Evolutionary conservation across 23 tunicate genomes (phyloP), one percentile per base, ranked within the genome.

Genomic region (Ascidia mentula): DNA sequence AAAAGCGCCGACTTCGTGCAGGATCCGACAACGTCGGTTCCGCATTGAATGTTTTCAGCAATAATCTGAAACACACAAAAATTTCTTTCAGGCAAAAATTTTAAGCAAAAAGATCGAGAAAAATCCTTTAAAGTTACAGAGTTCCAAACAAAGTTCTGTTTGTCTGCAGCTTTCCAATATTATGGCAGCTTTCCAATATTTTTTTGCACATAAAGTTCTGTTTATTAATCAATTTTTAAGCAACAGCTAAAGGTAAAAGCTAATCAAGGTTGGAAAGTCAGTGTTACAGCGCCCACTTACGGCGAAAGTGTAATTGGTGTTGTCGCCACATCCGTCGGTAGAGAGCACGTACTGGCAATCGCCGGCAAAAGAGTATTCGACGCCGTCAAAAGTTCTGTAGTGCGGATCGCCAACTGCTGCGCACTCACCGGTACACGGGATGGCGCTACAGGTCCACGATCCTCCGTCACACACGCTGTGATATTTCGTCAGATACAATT

Each of bases 321-420:
- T 70, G 2, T 36, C 82, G 30, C 77, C 86, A 80, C 98, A 93
- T 13, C 82, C 86, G 53, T 93, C 99, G 46, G 97, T 92, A 34
- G 99, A 70, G 34, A 96, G 91, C 69, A 96, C 97, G 82, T 96
- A 96, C 69, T 82, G 87, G 78, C 99, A 96, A 18, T 85, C 79
- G 13, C 99, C 99, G 69, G 59, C 53, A 75, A 91, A 96, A 8
- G 79, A 42, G 81, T 84, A 91, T 24, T 76, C 4, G 18, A 88
- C 34, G 0, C 97, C 99, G 53, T 96, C 99, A 69, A 91, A 96
- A 6, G 97, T 96, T 26, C 76, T 46, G 81, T 84, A 96, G 69
- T 96, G 99, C 22, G 97, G 96, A 40, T 93, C 98, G 8, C 95
- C 95, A 20, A 84, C 80, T 18, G 90, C 97, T 12, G 99, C 83